A percentile compares a stretch with the other conserved stretches of the same genome.
These are phyloP conservation scores for Zygaena filipendulae DNA, from an alignment of 2,888 invertebrate genomes.

Conservation along the genomic window DNA sequence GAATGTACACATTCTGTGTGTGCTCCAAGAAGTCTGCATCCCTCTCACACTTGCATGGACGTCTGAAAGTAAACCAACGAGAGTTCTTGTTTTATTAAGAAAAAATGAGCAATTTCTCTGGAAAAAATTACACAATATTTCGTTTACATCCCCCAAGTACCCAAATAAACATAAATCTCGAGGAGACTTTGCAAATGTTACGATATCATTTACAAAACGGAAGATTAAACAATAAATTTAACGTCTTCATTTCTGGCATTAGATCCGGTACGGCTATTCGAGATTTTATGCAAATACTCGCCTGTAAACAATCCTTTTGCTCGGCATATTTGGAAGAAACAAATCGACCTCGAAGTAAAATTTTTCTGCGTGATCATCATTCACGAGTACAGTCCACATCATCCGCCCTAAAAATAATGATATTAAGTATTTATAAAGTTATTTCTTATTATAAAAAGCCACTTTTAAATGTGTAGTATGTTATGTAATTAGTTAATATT, in stretches of 20 bases:
- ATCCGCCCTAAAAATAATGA: constrained; percentile 49
- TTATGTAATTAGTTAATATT: too few relatives aligned
- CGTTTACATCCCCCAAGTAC: too few relatives aligned
- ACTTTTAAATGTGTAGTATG: too few relatives aligned
- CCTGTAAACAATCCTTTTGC: constrained; percentile 63
- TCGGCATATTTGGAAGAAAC: constrained; percentile 48
- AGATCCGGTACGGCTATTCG: too few relatives aligned
- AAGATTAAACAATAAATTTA: constrained; percentile 25
- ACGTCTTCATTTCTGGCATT: constrained; percentile 21
- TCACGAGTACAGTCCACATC: constrained; percentile 66
- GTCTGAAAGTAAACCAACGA: constrained; percentile 33
- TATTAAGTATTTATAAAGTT: too few relatives aligned
- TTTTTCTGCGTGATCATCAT: constrained; percentile 50
- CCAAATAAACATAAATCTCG: too few relatives aligned
- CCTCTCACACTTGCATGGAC: constrained; percentile 61
- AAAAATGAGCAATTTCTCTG: constrained; percentile 18
- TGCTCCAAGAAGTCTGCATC: constrained; percentile 63
- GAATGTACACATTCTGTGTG: constrained; percentile 64
- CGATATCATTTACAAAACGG: constrained; percentile 31
- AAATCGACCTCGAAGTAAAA: constrained; percentile 62
- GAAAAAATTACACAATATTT: too few relatives aligned
- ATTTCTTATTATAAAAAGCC: too few relatives aligned
- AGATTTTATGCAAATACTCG: too few relatives aligned
- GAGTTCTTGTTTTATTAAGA: constrained; percentile 16
- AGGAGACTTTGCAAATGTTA: constrained; percentile 33